Evolutionary conservation across 2,113 vertebrate species (phyloP), one percentile per base, ranked within the genome.

Genomic region (Nerophis ophidion): DNA sequence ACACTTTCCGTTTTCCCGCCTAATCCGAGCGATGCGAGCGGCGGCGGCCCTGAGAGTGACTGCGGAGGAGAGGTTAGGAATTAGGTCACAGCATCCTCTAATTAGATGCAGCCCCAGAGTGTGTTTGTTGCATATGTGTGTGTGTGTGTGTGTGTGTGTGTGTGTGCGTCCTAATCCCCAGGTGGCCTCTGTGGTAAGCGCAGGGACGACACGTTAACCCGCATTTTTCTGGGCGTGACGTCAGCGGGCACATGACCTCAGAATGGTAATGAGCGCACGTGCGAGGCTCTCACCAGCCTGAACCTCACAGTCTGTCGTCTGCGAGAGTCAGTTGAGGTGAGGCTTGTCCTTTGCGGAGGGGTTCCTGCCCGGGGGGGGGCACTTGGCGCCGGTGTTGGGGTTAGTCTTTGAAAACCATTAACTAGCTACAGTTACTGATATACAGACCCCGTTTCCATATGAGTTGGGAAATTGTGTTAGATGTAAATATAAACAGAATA

Each of bases 11-110:
- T 65, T 74, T 75, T 72, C 65, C 75, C 59, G 35, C 69, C 62
- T 71, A 74, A 74, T 83, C 74, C 71, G 59, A 55, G 72, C 50
- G 36, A 68, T 71, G 59, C 63, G n/a, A 51, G 48, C 65, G 11
- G 12, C 15, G 8, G 36, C 71, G 70, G 62, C 67, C 57, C 40
- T 16, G n/a, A 64, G 69, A 65, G 52, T 51, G 70, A 72, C 71
- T 60, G 68, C 74, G 7, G 67, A 45, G 62, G 63, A 80, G 81
- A 63, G 77, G 80, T 85, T 70, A 80, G 63, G 81, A 88, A 84
- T 84, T 87, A 86, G 86, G 84, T 88, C 82, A 84, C 61, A 75
- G 66, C 73, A 77, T 80, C 77, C 49, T 83, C 79, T 81, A 87
- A 87, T 88, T 85, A 85, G 71, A 85, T 72, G 71, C 71, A 52